phyloP scores from a whole-genome alignment of 2,888 invertebrate species.

The Himalopsyche tibetana region DNA sequence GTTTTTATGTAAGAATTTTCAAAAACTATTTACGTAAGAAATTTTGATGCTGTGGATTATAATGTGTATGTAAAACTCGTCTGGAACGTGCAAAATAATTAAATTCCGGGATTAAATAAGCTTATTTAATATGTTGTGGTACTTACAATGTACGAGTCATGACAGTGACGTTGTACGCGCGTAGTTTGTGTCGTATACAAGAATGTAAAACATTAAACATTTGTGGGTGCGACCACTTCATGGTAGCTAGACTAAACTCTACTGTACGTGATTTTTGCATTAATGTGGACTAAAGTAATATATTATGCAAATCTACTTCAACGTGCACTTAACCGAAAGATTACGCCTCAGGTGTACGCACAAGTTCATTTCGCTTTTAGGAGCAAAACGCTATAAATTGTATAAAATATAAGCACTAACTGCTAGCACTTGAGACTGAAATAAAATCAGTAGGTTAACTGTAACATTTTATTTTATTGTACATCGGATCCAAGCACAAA shows the following conservation, averaged over 20 bases:
- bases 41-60: too few species aligned
- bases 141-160: neutral
- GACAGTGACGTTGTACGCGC: constrained; percentile 1
- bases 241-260: constrained; percentile 17
- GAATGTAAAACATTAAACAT: constrained; percentile 42
- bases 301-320: constrained; percentile 51
- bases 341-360: constrained; percentile 20
- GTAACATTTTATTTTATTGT: too few species aligned
- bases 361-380: constrained; percentile 25
- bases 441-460: too few species aligned
- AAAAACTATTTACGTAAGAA: too few species aligned
- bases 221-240: constrained; percentile 49
- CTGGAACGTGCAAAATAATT: constrained; percentile 8
- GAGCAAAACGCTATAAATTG: neutral
- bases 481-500: too few species aligned
- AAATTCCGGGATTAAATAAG: neutral
- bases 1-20: too few species aligned
- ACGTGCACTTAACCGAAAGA: constrained; percentile 39
- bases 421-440: too few species aligned
- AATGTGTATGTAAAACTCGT: neutral
- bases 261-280: constrained; percentile 56
- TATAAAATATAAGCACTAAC: too few species aligned
- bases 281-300: constrained; percentile 52
- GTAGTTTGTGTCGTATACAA: neutral
- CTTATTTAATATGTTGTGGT: constrained; percentile 11